A percentile compares a stretch with the other conserved stretches of the same genome.
Evolutionary conservation across 2,797 vertebrate species (phyloP).

Genomic region (Lacerta bilineata): DNA sequence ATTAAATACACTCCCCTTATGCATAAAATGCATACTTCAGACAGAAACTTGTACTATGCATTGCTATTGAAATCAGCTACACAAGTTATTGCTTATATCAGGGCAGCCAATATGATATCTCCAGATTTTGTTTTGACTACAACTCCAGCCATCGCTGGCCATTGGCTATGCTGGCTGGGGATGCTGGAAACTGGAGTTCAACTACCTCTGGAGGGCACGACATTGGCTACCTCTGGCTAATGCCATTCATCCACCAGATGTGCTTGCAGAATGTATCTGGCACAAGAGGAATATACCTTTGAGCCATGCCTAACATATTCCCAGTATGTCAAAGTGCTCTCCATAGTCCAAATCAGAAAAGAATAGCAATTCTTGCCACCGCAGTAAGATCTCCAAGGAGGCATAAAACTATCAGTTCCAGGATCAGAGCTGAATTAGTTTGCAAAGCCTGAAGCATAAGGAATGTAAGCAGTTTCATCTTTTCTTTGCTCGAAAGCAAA

Average conservation of each 20-base stretch:
- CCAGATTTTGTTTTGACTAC: neutral
- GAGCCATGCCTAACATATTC: neutral
- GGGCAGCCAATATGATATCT: neutral
- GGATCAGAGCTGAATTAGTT: neutral
- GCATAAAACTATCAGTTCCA: neutral
- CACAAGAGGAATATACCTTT: neutral
- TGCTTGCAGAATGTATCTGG: neutral
- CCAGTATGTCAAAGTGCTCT: neutral
- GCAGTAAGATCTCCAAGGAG: neutral
- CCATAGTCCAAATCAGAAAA: accelerated
- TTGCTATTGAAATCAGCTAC: neutral
- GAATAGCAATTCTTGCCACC: neutral
- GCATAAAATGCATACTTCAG: neutral
- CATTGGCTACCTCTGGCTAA: neutral
- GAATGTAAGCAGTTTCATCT: neutral
- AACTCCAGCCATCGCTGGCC: no score
- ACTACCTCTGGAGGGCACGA: no score
- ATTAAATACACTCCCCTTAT: neutral
- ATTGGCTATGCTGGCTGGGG: neutral
- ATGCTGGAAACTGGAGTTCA: neutral
- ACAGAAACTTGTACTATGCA: neutral
- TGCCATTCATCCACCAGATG: neutral
- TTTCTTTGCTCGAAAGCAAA: neutral
- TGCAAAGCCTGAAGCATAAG: neutral
- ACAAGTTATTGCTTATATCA: neutral